Evolutionary conservation across 1,140 invertebrate genomes (phyloP).

Genomic region (Drosophila watanabei): DNA sequence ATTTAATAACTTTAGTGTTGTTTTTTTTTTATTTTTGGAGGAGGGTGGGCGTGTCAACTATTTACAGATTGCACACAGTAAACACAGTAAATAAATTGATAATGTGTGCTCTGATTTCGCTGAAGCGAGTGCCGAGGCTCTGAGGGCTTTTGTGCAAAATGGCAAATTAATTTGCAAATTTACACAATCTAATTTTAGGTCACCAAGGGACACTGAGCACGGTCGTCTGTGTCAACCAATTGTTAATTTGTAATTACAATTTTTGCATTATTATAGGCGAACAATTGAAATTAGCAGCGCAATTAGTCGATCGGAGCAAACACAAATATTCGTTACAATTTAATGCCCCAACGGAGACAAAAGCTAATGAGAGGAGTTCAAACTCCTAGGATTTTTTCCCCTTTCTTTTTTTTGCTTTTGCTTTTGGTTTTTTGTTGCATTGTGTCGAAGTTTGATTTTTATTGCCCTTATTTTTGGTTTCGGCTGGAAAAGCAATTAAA

Average conservation of each 20-base stretch:
- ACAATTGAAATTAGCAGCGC: slow-evolving; percentile 82
- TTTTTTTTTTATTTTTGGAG: not conserved
- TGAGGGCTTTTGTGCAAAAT: slow-evolving; percentile 40
- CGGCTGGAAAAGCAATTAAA: slow-evolving; percentile 69
- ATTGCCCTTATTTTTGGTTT: slow-evolving; percentile 36
- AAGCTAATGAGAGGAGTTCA: slow-evolving; percentile 73
- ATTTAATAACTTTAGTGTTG: slow-evolving; percentile 24
- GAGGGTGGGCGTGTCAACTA: slow-evolving; percentile 21
- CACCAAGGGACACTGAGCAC: slow-evolving; percentile 17
- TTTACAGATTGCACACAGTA: slow-evolving; percentile 45
- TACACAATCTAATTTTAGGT: slow-evolving; percentile 59
- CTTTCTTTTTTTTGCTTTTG: slow-evolving; percentile 1
- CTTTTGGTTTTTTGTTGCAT: not conserved
- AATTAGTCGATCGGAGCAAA: slow-evolving; percentile 73
- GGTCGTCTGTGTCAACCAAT: slow-evolving; percentile 36
- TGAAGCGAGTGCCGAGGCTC: slow-evolving; percentile 18
- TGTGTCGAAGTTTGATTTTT: slow-evolving; percentile 47
- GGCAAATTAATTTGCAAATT: slow-evolving; percentile 75
- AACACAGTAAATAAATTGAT: slow-evolving; percentile 52
- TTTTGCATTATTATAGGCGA: slow-evolving; percentile 76
- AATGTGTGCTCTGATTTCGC: slow-evolving; percentile 51
- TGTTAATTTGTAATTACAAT: slow-evolving; percentile 84
- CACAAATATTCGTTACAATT: slow-evolving; percentile 30
- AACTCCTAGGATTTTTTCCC: slow-evolving; percentile 7
- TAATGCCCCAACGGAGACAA: slow-evolving; percentile 53